These are phyloP conservation scores for Tachina grossa DNA, from an alignment of 2,888 invertebrate species.

Conservation along the genomic window DNA sequence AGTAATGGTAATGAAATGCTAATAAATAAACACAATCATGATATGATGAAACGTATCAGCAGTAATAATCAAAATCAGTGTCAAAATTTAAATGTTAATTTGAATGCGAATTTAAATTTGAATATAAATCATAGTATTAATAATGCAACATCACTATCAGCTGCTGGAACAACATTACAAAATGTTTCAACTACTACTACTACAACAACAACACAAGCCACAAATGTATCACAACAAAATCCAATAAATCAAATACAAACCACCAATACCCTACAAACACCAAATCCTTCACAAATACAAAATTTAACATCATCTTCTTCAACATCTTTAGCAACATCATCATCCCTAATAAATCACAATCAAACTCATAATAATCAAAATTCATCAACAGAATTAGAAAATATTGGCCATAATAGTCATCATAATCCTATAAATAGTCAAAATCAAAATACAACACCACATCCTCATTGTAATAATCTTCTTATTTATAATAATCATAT, in stretches of 20 bases:
- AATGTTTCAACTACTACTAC: constrained; percentile 64
- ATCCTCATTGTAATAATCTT: constrained; percentile 60
- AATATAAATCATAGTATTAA: constrained; percentile 62
- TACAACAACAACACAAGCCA: constrained; percentile 71
- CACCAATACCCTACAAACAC: constrained; percentile 73
- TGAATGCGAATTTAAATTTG: constrained; percentile 57
- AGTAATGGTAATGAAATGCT: constrained; percentile 82
- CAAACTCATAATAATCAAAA: constrained; percentile 69
- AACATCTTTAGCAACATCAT: constrained; percentile 62
- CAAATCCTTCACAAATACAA: constrained; percentile 71
- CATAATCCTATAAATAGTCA: constrained; percentile 62
- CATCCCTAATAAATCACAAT: constrained; percentile 58
- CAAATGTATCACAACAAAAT: constrained; percentile 69
- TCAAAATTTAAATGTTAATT: constrained; percentile 68
- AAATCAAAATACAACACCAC: constrained; percentile 49
- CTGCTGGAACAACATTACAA: constrained; percentile 54
- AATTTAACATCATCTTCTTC: constrained; percentile 68
- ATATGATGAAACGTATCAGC: constrained; percentile 72
- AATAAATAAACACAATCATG: constrained; percentile 70
- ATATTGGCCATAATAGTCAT: constrained; percentile 59
- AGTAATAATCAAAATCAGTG: constrained; percentile 73
- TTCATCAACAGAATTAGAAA: constrained; percentile 68
- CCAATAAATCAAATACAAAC: constrained; percentile 63
- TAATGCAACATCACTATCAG: constrained; percentile 52
- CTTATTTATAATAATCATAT: constrained; percentile 63